phyloP scores from a whole-genome alignment of 2,888 invertebrate genomes.

The Apodemia hepburni region DNA sequence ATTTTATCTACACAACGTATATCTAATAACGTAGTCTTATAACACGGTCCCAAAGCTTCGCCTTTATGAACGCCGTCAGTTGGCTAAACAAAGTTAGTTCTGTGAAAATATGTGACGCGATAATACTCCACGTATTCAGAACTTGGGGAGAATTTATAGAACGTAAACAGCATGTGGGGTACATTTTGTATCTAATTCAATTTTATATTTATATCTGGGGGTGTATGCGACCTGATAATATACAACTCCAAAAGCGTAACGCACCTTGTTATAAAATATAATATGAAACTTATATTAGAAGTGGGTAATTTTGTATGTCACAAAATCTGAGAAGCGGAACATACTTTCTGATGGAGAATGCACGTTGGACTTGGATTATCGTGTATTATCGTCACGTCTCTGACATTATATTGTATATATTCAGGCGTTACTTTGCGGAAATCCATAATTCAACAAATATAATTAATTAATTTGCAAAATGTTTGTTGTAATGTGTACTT shows the following conservation, averaged over 20 bases:
- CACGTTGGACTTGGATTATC: too few relatives aligned
- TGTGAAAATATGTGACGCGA: conserved; percentile 26
- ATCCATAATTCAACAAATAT: too few relatives aligned
- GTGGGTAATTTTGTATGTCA: too few relatives aligned
- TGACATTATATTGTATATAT: too few relatives aligned
- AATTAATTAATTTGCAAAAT: too few relatives aligned
- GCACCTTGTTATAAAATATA: conserved; percentile 8
- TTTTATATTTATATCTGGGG: conserved; percentile 12
- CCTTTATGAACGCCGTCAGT: conserved; percentile 20
- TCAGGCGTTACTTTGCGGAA: too few relatives aligned
- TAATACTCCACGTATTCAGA: conserved; percentile 24
- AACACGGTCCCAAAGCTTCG: conserved; percentile 15
- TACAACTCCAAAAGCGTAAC: background rate
- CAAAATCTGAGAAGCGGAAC: too few relatives aligned
- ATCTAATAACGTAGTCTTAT: conserved; percentile 16
- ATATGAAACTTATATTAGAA: background rate
- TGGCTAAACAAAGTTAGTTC: conserved; percentile 22
- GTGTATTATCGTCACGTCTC: too few relatives aligned
- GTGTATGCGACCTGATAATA: conserved; percentile 1
- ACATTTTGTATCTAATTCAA: conserved; percentile 8
- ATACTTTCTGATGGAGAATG: too few relatives aligned
- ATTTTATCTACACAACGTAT: background rate
- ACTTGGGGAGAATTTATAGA: conserved; percentile 21
- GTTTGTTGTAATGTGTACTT: too few relatives aligned
- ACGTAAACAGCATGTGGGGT: conserved; percentile 11